phyloP scores from a whole-genome alignment of 2,797 vertebrate genomes.

The Hozukius guyotensis region DNA sequence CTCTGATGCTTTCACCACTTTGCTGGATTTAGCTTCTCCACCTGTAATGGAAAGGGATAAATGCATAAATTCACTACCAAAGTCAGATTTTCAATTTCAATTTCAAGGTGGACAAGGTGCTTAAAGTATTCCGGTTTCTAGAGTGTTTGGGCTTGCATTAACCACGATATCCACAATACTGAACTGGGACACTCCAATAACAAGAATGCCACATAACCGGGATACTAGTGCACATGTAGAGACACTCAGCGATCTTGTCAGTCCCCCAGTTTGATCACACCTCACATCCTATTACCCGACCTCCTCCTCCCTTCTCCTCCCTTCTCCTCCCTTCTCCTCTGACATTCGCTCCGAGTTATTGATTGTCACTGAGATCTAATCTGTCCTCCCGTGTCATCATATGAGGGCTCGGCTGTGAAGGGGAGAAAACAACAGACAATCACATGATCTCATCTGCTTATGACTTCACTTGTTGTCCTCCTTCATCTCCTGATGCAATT shows the following conservation, averaged over 20 bases:
- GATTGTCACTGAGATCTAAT: slow-evolving; percentile 66
- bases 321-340: slow-evolving; percentile 14
- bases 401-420: slow-evolving; percentile 38
- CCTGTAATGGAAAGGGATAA: background rate
- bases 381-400: slow-evolving; percentile 48
- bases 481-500: slow-evolving; percentile 24
- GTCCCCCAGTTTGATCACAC: slow-evolving; percentile 7
- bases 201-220: background rate
- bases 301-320: slow-evolving; percentile 8
- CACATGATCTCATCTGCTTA: slow-evolving; percentile 13
- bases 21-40: background rate
- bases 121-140: background rate
- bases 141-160: background rate
- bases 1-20: background rate
- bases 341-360: slow-evolving; percentile 62
- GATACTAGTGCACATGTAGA: background rate
- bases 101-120: background rate
- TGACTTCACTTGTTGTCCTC: background rate
- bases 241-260: background rate
- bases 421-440: slow-evolving; percentile 18
- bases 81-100: background rate
- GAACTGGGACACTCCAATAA: background rate
- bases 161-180: background rate
- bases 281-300: slow-evolving; percentile 31
- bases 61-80: background rate